Conservation (phyloP, 1,140 invertebrate genomes). For the Cheumatopsyche charites region DNA sequence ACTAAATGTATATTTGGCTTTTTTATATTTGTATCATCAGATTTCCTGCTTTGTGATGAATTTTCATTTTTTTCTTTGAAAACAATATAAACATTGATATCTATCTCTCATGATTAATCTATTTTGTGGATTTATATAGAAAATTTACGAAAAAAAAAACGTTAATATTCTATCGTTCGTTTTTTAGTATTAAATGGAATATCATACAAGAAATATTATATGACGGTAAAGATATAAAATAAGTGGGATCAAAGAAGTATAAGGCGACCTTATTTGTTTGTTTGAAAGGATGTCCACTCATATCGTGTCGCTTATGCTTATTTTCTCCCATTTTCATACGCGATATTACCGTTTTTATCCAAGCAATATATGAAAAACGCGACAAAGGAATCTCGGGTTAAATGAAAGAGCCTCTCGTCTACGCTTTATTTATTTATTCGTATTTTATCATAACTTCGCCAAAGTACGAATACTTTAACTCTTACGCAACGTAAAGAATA, state of each 20-base stretch:
- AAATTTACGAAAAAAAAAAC: too few relatives aligned
- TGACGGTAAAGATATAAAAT: slow-evolving; percentile 7
- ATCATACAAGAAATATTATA: neutral
- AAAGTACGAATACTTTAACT: neutral
- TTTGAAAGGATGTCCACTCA: slow-evolving; percentile 15
- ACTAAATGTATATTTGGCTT: too few relatives aligned
- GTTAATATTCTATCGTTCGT: too few relatives aligned
- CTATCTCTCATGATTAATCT: too few relatives aligned
- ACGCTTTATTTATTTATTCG: neutral
- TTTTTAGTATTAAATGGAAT: too few relatives aligned
- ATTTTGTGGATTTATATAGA: too few relatives aligned
- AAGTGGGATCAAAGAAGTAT: neutral
- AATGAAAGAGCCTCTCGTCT: slow-evolving; percentile 8
- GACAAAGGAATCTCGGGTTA: slow-evolving; percentile 11
- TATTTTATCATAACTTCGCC: neutral
- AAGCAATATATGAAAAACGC: slow-evolving; percentile 4
- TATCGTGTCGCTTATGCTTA: neutral
- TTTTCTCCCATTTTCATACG: slow-evolving; percentile 10
- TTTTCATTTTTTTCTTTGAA: too few relatives aligned
- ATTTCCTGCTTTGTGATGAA: too few relatives aligned
- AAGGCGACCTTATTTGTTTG: slow-evolving; percentile 14
- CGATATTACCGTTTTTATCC: neutral
- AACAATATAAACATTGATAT: too few relatives aligned
- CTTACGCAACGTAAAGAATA: too few relatives aligned
- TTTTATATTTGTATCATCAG: too few relatives aligned